A percentile compares a stretch with the other conserved stretches of the same genome.
These are phyloP conservation scores for Dendrocincla tyrannina DNA, from an alignment of 2,797 vertebrate species.

Conservation along the genomic window DNA sequence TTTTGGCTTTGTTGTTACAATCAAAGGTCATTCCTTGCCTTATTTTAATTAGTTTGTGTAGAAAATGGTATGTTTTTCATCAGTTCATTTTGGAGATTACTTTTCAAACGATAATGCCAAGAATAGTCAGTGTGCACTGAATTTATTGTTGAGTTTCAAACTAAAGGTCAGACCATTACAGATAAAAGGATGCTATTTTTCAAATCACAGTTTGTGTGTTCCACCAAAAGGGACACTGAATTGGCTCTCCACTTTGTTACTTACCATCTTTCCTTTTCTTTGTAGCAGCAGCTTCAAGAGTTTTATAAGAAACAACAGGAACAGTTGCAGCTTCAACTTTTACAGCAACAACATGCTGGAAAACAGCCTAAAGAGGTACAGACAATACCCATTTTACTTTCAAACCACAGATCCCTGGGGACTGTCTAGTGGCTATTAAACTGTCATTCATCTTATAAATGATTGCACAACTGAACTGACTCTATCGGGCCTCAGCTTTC, in stretches of 20 bases:
- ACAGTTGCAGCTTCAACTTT: constrained; percentile 98
- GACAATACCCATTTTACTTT: constrained; percentile 80
- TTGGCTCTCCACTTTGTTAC: constrained; percentile 62
- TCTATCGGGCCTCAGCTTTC: constrained; percentile 72
- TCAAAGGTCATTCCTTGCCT: constrained; percentile 82
- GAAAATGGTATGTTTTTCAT: constrained; percentile 85
- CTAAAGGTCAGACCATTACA: constrained; percentile 82
- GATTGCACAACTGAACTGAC: constrained; percentile 75
- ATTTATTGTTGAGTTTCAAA: constrained; percentile 83
- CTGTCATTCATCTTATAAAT: constrained; percentile 79
- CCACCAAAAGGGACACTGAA: constrained; percentile 68
- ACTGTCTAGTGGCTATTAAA: constrained; percentile 77
- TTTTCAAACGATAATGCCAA: constrained; percentile 84
- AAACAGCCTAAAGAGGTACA: constrained; percentile 99
- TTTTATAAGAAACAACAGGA: constrained; percentile 99
- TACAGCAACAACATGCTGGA: constrained; percentile 98
- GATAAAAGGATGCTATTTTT: constrained; percentile 85
- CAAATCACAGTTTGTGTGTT: constrained; percentile 76
- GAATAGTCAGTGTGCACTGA: constrained; percentile 77
- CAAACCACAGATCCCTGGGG: constrained; percentile 72
- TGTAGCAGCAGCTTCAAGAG: constrained; percentile 99
- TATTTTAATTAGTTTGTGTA: constrained; percentile 85
- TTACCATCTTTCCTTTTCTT: constrained; percentile 76
- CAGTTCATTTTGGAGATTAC: constrained; percentile 85
- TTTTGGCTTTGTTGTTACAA: constrained; percentile 79